Conservation (phyloP, 2,113 vertebrate genomes). For the Buteo buteo region DNA sequence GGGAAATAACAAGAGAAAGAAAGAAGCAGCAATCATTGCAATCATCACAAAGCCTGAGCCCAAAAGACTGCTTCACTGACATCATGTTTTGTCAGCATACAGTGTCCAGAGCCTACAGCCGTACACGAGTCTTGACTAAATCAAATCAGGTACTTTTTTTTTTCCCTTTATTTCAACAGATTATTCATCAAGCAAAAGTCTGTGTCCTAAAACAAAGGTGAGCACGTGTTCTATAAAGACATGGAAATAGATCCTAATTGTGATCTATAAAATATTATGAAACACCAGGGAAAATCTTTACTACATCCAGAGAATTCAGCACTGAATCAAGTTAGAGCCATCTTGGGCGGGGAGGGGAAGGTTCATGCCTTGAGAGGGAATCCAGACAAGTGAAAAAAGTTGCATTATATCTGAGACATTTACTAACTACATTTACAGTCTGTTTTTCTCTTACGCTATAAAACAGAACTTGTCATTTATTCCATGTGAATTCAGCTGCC, state of each 20-base stretch:
- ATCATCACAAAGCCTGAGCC: neutral
- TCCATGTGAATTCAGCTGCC: neutral
- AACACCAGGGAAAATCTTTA: neutral
- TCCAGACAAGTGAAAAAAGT: neutral
- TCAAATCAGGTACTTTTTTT: neutral
- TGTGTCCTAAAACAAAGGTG: neutral
- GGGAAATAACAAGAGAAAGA: neutral
- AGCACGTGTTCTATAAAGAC: neutral
- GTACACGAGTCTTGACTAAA: neutral
- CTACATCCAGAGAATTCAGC: neutral
- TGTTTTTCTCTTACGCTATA: neutral
- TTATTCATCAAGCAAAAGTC: neutral
- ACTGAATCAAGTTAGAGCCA: neutral
- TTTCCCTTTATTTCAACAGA: neutral
- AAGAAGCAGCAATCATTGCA: neutral
- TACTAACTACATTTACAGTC: neutral
- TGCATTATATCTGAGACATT: neutral
- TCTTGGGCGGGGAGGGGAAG: fast-evolving
- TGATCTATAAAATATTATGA: neutral
- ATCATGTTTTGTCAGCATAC: neutral
- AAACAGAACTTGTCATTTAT: neutral
- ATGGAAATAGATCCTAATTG: neutral
- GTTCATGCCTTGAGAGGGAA: neutral
- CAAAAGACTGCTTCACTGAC: neutral
- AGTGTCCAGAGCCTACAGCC: neutral